Evolutionary conservation across 53 echinoderm and acorn worm species (phyloP).

Genomic region (Hippasteria phrygiana): DNA sequence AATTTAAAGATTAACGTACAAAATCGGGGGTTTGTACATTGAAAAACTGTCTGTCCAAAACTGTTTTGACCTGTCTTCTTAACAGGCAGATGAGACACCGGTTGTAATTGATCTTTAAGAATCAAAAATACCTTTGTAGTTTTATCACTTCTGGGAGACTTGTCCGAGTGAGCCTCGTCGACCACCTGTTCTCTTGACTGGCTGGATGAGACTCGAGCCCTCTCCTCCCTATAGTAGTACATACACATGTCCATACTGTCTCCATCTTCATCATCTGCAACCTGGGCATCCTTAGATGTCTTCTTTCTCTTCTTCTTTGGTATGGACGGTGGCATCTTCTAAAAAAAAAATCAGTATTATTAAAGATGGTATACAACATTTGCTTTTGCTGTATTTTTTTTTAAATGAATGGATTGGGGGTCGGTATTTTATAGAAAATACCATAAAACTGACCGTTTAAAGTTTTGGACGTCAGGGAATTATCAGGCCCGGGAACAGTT

Average conservation of each 20-base stretch:
- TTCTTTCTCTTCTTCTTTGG: constrained; percentile 56
- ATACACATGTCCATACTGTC: not conserved
- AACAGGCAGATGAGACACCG: no score
- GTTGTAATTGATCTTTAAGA: not conserved
- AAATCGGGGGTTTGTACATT: no score
- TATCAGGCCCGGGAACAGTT: no score
- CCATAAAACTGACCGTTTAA: no score
- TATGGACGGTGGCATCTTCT: constrained; percentile 25
- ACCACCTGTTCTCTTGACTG: not conserved
- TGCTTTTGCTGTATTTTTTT: no score
- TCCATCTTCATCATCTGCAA: not conserved
- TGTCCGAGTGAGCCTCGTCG: not conserved
- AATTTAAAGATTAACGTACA: no score
- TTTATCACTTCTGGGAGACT: not conserved
- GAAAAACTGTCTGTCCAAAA: no score
- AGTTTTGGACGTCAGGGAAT: no score
- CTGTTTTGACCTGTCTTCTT: no score
- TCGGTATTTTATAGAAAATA: no score
- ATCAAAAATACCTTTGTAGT: constrained; percentile 3
- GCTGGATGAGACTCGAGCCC: not conserved
- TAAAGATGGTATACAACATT: not conserved
- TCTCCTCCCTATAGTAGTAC: constrained; percentile 45
- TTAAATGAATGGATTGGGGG: no score
- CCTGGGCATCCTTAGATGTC: not conserved
- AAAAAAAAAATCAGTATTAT: not conserved